A percentile compares a stretch with the other conserved stretches of the same genome.
phyloP scores from a whole-genome alignment of 2,888 invertebrate genomes.

The Boloria selene region DNA sequence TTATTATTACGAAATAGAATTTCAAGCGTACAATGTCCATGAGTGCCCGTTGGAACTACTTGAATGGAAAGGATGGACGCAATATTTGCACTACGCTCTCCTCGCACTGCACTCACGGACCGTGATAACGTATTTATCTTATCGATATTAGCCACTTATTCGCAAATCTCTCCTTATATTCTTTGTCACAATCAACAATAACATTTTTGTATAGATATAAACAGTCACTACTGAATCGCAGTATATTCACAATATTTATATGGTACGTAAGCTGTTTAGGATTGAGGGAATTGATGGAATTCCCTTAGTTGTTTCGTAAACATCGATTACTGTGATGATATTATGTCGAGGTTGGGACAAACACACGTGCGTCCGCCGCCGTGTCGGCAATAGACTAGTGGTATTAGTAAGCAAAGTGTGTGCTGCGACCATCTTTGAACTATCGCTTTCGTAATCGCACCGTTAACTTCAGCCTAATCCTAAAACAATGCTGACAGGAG shows the following conservation, averaged over 20 bases:
- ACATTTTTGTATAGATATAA: constrained; percentile 37
- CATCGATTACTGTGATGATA: constrained; percentile 1
- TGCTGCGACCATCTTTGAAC: constrained; percentile 48
- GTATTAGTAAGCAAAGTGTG: constrained; percentile 40
- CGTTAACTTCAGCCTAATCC: constrained; percentile 48
- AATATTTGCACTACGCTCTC: constrained; percentile 58
- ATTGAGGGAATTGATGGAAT: constrained; percentile 24
- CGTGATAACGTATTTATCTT: constrained; percentile 70
- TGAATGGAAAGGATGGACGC: constrained; percentile 63
- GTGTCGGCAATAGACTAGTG: constrained; percentile 54
- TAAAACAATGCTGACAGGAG: constrained; percentile 20
- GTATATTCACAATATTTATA: constrained; percentile 43
- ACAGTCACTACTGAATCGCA: neutral
- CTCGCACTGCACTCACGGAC: constrained; percentile 42
- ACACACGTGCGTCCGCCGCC: constrained; percentile 54
- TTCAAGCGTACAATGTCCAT: constrained; percentile 19
- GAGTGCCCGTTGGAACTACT: constrained; percentile 38
- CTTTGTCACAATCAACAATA: constrained; percentile 52
- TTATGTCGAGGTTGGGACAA: constrained; percentile 7
- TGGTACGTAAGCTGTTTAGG: constrained; percentile 38
- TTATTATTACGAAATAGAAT: no score
- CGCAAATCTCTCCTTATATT: constrained; percentile 56
- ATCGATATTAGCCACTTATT: constrained; percentile 68
- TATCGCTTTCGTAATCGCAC: constrained; percentile 66
- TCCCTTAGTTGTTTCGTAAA: constrained; percentile 24